Evolutionary conservation across 1,140 invertebrate genomes (phyloP), one percentile per base, ranked within the genome.

Genomic region (Caenorhabditis latens): DNA sequence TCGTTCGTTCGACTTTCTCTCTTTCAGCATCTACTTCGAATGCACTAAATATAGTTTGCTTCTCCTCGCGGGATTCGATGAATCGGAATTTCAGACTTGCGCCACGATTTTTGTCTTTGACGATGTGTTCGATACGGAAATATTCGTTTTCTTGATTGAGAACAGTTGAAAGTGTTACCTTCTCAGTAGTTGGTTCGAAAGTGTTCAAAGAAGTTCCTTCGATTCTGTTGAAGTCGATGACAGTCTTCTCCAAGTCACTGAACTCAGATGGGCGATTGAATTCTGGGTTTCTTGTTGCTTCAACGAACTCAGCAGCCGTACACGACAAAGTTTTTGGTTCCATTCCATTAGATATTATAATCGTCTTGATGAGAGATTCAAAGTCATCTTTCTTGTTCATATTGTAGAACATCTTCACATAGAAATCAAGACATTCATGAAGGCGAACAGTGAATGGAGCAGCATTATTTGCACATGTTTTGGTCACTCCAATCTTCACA

Each of bases 71-170:
- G 32, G 83, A 85, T 61, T 89, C 88, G 16, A 79, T 79, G 19
- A 85, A 87, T 75, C 79, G 48, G 40, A 83, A 42, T 21, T 57
- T 82, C 40, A 89, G 14, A 43, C 19, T 40, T 2, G 63, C 67
- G 3, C 86, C 86, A n/a, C 67, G 61, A 50, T 86, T 89, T 67
- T 88, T 88, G 24, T 84, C 67, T 16, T 88, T 71, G 43, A 58
- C 53, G 46, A 87, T 55, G 46, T 24, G 16, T 42, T 86, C 84
- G 46, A 11, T 32, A 63, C 84, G 24, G 43, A 42, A 87, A 19
- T n/a, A 32, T 13, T 58, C 55, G n/a, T 65, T 32, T n/a, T 32
- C 24, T 46, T 46, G 46, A 8, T 21, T n/a, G 24, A 58, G 67
- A 21, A 43, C 46, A n/a, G 75, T 87, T 32, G 86, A 46, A n/a